phyloP scores from a whole-genome alignment of 2,888 invertebrate genomes.

The Cataglyphis rosenhaueri region DNA sequence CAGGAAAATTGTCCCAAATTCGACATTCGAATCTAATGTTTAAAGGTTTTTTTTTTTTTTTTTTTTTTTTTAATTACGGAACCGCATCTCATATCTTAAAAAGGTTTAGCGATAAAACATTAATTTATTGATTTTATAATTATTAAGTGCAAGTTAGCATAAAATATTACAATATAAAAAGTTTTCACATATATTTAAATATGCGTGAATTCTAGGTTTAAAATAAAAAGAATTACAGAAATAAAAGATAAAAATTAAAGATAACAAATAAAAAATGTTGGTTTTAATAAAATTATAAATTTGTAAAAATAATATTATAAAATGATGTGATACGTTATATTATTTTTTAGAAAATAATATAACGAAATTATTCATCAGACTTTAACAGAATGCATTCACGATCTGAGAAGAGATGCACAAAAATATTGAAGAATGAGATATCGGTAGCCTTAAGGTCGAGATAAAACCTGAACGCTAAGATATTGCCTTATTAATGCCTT shows the following conservation, averaged over 20 bases:
- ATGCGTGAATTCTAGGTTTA: neutral
- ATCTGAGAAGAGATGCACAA: neutral
- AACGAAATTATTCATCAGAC: neutral
- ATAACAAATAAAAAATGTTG: neutral
- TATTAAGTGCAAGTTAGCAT: neutral
- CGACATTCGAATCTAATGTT: conserved; percentile 57
- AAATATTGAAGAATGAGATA: conserved; percentile 53
- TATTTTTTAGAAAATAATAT: neutral
- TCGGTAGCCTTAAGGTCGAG: conserved; percentile 70
- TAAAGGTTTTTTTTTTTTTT: neutral
- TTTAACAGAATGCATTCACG: neutral
- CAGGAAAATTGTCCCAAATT: conserved; percentile 76
- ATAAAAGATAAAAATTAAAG: neutral
- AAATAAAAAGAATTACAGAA: neutral
- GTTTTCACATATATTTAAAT: neutral
- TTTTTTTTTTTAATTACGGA: conserved; percentile 53
- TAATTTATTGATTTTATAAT: neutral
- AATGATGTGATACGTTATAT: neutral
- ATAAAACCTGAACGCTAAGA: conserved; percentile 70
- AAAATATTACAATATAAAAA: neutral
- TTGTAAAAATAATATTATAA: neutral
- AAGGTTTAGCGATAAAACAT: neutral
- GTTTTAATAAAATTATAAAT: neutral
- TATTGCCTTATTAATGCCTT: conserved; percentile 81
- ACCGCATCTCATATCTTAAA: conserved; percentile 48